A percentile compares a stretch with the other conserved stretches of the same genome.
Conservation (phyloP, 2,113 vertebrate species). For the Phyllostomus hastatus region DNA sequence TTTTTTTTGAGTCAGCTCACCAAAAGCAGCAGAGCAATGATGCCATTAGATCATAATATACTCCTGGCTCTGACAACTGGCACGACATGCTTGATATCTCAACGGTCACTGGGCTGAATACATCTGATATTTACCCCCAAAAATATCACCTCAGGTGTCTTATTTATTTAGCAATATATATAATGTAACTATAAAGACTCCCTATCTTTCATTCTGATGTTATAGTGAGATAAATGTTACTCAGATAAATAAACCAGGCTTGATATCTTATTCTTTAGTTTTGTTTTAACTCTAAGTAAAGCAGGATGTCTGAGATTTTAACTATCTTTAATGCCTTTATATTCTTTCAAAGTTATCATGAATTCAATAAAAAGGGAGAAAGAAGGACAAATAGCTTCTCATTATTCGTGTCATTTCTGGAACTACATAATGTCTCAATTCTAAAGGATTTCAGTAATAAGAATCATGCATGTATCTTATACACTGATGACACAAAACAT, state of each 20-base stretch:
- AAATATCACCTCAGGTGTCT: constrained; percentile 8
- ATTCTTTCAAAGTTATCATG: background rate
- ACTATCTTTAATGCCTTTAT: background rate
- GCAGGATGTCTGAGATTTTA: background rate
- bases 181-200: background rate
- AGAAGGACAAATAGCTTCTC: background rate
- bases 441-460: background rate
- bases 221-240: background rate
- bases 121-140: background rate
- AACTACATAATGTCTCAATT: background rate
- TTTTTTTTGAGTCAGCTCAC: constrained; percentile 74
- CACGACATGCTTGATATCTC: constrained; percentile 66
- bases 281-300: constrained; percentile 18
- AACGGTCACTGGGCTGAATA: constrained; percentile 27
- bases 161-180: background rate
- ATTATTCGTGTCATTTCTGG: background rate
- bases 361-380: background rate
- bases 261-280: fast-evolving
- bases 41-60: constrained; percentile 79
- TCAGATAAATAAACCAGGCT: constrained; percentile 12
- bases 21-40: constrained; percentile 77
- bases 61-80: constrained; percentile 55
- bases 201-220: background rate
- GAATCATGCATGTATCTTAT: background rate
- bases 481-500: background rate